Percentiles rank a stretch among this genome's conserved stretches.
Conservation (phyloP, 2,113 vertebrate genomes). For the Parotia lawesii region DNA sequence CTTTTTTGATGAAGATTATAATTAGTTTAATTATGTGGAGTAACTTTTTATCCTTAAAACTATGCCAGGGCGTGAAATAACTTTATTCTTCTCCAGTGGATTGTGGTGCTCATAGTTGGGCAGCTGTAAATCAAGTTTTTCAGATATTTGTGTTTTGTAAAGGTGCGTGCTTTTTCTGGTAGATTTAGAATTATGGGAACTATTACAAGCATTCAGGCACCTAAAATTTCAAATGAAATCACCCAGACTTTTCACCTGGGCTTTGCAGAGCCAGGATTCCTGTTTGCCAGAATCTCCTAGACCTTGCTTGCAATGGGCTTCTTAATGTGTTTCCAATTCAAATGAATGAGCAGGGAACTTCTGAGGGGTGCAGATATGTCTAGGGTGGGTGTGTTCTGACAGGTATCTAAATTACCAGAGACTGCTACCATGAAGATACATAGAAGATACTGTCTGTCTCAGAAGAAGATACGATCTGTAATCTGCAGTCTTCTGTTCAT, state of each 20-base stretch:
- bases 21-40: neutral
- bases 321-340: neutral
- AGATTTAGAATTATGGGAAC: neutral
- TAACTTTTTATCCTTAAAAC: neutral
- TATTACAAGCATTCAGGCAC: neutral
- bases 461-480: neutral
- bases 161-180: neutral
- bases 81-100: neutral
- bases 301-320: neutral
- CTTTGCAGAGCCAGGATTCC: neutral
- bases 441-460: neutral
- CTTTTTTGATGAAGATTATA: neutral
- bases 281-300: neutral
- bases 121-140: neutral
- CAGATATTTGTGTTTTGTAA: neutral
- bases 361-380: rapidly evolving
- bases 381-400: neutral
- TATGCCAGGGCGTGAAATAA: neutral
- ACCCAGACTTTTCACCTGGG: neutral
- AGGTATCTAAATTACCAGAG: neutral
- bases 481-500: neutral
- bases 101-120: neutral
- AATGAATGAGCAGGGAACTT: neutral
- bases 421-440: neutral
- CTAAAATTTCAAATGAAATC: neutral